Evolutionary conservation across 2,888 invertebrate genomes (phyloP), one percentile per base, ranked within the genome.

Genomic region (Tupiocoris notatus): DNA sequence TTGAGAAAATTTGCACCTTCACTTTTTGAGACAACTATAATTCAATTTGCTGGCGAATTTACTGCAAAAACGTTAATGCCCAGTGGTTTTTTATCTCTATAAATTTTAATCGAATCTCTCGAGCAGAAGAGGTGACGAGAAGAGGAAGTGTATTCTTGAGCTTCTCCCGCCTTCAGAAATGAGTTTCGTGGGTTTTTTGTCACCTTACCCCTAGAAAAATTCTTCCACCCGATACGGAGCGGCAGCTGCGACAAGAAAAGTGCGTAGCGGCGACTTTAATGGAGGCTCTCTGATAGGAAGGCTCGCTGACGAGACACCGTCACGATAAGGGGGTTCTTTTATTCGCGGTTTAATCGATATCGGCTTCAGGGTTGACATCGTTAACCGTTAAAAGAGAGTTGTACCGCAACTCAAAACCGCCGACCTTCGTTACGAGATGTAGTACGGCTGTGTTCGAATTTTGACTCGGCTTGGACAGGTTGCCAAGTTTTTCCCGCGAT

Each of bases 281-380:
- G 39, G 39, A 39, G 39, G 39, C 39, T 12, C 39, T 39, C 12
- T 12, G 3, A 3, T 39, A 12, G 12, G 3, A 39, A 12, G 3
- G 12, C 6, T 3, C 6, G 6, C 39, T 39, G 39, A 39, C 39
- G 67, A 20, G 56, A 57, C 18, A 22, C 56, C 23, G 54, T 56
- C 21, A 57, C 54, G 66, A 66, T 67, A 67, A 67, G 67, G 67
- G n/a, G 39, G 56, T 67, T 57, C 57, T 67, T 67, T 21, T 67
- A 67, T 67, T 67, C 67, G 22, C 57, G 57, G 56, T 67, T 67
- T 57, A 67, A 67, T 67, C 67, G 54, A 67, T 67, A 67, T 67
- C 67, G 57, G 39, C 39, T 39, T 39, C 39, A 7, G 39, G 56
- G 67, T 67, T 67, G 67, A 56, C 66, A 39, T 39, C 39, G 39